phyloP scores from a whole-genome alignment of 2,797 vertebrate species.

The Characodon lateralis region DNA sequence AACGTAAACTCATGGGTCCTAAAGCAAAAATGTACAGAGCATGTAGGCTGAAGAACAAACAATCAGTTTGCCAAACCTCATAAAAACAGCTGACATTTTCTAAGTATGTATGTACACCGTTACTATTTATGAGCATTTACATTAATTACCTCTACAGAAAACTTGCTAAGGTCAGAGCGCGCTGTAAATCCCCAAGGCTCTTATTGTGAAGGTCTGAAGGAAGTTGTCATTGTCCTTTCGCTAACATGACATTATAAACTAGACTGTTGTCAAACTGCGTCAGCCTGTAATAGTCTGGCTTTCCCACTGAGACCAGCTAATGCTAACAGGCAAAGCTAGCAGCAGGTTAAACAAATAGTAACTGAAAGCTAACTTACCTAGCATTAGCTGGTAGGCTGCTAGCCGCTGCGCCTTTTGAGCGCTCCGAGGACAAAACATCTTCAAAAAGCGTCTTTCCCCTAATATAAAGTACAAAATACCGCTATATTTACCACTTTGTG shows the following conservation, averaged over 20 bases:
- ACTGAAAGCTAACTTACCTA: not conserved
- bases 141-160: not conserved
- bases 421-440: not conserved
- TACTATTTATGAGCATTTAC: not conserved
- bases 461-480: not conserved
- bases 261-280: too few relatives aligned
- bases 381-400: not conserved
- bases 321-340: not conserved
- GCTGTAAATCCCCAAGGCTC: rapidly evolving
- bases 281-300: too few relatives aligned
- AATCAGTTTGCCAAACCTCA: not conserved
- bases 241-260: not conserved
- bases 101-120: not conserved
- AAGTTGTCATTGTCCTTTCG: not conserved
- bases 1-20: too few relatives aligned
- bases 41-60: not conserved
- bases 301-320: not conserved
- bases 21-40: too few relatives aligned
- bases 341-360: not conserved
- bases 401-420: not conserved
- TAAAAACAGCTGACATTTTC: too few relatives aligned
- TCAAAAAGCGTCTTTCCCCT: not conserved
- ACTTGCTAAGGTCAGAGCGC: not conserved
- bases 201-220: constrained; percentile 1
- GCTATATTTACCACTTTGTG: not conserved